These are phyloP conservation scores for Manis javanica DNA, from an alignment of 2,797 vertebrate genomes.

Conservation along the genomic window DNA sequence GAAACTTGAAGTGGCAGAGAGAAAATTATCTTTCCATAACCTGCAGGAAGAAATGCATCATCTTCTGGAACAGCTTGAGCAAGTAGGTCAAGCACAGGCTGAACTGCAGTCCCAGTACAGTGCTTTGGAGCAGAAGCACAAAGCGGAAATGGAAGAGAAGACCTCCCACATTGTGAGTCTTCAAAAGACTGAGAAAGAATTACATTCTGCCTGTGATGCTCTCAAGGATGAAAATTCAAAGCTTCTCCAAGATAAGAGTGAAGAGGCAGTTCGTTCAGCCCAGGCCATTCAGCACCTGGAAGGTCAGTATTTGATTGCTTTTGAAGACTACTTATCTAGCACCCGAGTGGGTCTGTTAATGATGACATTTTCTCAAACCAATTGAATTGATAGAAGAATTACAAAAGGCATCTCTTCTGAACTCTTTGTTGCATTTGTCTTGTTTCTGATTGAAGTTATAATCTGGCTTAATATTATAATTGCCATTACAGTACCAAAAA, in stretches of 20 bases:
- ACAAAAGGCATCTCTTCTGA: background rate
- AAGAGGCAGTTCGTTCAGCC: conserved; percentile 57
- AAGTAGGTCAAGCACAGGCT: conserved; percentile 74
- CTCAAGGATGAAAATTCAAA: conserved; percentile 84
- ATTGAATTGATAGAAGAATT: background rate
- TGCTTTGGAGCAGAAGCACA: conserved; percentile 71
- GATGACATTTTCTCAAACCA: background rate
- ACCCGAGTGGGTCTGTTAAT: background rate
- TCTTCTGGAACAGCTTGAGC: conserved; percentile 80
- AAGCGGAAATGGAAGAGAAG: conserved; percentile 82
- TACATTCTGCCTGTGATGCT: background rate
- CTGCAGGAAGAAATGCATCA: conserved; percentile 81
- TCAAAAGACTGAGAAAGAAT: conserved; percentile 73
- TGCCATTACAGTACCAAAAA: background rate
- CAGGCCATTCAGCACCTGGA: conserved; percentile 43
- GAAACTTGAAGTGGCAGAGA: conserved; percentile 85
- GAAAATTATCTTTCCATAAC: conserved; percentile 73
- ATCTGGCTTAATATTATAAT: background rate
- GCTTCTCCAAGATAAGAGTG: conserved; percentile 84
- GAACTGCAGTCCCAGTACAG: conserved; percentile 73
- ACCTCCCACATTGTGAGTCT: conserved; percentile 68
- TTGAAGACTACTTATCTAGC: background rate
- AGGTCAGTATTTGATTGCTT: conserved; percentile 78
- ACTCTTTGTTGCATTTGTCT: background rate
- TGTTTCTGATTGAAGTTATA: background rate